These are phyloP conservation scores for Lateolabrax maculatus DNA, from an alignment of 2,797 vertebrate species.

Conservation along the genomic window DNA sequence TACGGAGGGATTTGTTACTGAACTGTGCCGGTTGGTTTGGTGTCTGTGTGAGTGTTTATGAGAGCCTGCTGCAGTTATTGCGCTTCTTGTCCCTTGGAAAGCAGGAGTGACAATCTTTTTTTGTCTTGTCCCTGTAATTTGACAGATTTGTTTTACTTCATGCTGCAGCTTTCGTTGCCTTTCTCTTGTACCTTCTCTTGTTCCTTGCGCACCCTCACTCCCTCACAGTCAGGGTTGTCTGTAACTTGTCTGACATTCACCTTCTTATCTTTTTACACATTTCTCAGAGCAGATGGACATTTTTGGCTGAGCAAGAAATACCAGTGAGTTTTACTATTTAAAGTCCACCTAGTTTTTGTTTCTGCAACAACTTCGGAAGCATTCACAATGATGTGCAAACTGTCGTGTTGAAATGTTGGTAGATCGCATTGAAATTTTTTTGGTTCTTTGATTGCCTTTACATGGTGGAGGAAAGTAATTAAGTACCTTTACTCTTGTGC, in stretches of 20 bases:
- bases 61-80: slow-evolving; percentile 20
- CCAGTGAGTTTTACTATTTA: neutral
- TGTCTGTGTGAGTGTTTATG: slow-evolving; percentile 1
- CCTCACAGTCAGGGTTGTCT: neutral
- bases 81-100: slow-evolving; percentile 48
- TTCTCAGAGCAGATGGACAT: neutral
- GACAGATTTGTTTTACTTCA: slow-evolving; percentile 44
- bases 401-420: neutral
- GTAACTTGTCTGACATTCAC: neutral
- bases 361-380: no score
- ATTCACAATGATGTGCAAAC: neutral
- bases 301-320: neutral
- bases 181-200: slow-evolving; percentile 2
- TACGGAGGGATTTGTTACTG: slow-evolving; percentile 3
- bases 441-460: neutral
- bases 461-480: neutral
- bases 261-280: neutral
- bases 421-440: neutral
- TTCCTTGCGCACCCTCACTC: neutral
- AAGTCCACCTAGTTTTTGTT: no score
- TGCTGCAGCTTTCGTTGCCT: slow-evolving; percentile 18
- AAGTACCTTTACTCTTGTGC: neutral
- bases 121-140: slow-evolving; percentile 49
- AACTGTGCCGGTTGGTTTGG: slow-evolving; percentile 25
- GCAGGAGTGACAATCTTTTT: slow-evolving; percentile 46